phyloP scores from a whole-genome alignment of 2,797 vertebrate genomes.

The Pseudomugil gertrudae region DNA sequence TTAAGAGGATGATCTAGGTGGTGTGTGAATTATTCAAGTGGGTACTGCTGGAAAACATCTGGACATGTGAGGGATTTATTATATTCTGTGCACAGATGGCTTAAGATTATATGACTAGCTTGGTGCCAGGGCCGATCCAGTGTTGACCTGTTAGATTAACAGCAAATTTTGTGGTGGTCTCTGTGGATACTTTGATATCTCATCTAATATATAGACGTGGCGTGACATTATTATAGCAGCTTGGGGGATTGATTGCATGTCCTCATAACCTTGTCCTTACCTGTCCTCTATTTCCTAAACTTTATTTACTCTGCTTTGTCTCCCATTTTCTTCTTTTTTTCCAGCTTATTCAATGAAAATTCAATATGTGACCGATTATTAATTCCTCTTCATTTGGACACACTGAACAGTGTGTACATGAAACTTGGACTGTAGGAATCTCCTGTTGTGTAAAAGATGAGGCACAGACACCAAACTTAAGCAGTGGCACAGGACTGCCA shows the following conservation, averaged over 20 bases:
- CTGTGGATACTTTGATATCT: constrained; percentile 16
- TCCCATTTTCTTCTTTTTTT: neutral
- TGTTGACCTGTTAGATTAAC: constrained; percentile 61
- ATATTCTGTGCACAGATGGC: constrained; percentile 56
- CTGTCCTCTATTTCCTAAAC: constrained; percentile 2
- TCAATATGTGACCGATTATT: neutral
- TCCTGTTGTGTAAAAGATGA: constrained; percentile 34
- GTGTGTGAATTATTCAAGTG: constrained; percentile 35
- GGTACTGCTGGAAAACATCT: constrained; percentile 39
- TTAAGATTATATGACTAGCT: constrained; percentile 37
- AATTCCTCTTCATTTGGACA: constrained; percentile 9
- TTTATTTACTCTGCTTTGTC: constrained; percentile 3
- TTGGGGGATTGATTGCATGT: constrained; percentile 7
- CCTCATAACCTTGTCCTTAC: neutral
- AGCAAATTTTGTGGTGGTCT: constrained; percentile 44
- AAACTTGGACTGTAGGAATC: constrained; percentile 9
- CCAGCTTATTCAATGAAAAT: neutral
- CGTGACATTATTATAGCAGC: constrained; percentile 24
- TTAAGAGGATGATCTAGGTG: neutral
- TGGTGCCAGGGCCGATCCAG: constrained; percentile 6
- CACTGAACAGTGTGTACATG: constrained; percentile 6
- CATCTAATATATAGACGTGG: constrained; percentile 29
- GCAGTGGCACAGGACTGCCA: constrained; percentile 17
- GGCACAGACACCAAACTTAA: constrained; percentile 27
- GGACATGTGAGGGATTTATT: constrained; percentile 38